phyloP scores from a whole-genome alignment of 2,888 invertebrate species.

The Troglohyphantes excavatus region DNA sequence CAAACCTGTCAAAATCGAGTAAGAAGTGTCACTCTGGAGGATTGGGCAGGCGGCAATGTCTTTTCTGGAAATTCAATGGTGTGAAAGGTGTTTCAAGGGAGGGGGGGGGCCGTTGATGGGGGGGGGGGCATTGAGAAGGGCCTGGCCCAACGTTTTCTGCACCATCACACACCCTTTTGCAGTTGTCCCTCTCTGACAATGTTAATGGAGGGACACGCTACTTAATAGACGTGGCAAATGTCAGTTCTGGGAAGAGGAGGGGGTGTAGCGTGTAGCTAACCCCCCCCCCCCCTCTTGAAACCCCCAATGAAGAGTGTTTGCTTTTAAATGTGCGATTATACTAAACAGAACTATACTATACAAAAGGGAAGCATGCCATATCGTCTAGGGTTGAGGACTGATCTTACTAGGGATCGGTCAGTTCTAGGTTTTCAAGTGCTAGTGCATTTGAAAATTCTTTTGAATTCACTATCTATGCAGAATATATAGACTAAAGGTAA shows the following conservation, averaged over 20 bases:
- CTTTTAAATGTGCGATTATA: not conserved
- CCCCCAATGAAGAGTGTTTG: no score
- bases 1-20: slow-evolving; percentile 67
- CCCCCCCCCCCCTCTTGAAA: not conserved
- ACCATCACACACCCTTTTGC: slow-evolving; percentile 55
- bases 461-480: no score
- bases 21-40: slow-evolving; percentile 58
- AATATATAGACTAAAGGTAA: no score
- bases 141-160: slow-evolving; percentile 63
- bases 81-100: slow-evolving; percentile 38
- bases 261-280: not conserved
- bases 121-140: slow-evolving; percentile 2
- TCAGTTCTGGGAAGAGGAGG: slow-evolving; percentile 46
- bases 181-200: slow-evolving; percentile 64
- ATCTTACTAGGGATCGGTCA: no score
- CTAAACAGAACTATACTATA: not conserved
- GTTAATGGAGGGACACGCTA: slow-evolving; percentile 57
- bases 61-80: slow-evolving; percentile 43
- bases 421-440: no score
- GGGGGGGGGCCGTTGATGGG: slow-evolving; percentile 16
- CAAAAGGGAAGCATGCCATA: no score
- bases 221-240: slow-evolving; percentile 56
- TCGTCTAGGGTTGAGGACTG: no score
- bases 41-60: slow-evolving; percentile 47
- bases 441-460: no score